Evolutionary conservation across 2,113 vertebrate genomes (phyloP).

Genomic region (Cyanoliseus patagonus): DNA sequence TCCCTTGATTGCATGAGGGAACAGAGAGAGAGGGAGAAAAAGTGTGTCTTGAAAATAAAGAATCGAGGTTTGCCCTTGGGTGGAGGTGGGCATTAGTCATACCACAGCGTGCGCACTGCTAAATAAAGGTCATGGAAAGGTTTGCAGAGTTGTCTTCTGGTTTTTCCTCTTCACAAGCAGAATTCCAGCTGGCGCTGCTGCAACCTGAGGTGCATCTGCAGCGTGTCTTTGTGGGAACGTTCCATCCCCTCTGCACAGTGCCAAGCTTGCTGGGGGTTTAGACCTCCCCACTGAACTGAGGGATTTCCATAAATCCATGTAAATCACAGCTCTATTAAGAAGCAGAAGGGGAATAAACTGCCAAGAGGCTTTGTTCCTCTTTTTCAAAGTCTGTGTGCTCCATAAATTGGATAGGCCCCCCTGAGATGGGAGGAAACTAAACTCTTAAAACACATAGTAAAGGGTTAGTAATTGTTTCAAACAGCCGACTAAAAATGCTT

Average conservation of each 20-base stretch:
- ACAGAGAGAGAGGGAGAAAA: neutral
- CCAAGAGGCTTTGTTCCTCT: neutral
- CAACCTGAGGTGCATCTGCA: neutral
- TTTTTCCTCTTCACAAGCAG: neutral
- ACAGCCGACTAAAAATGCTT: neutral
- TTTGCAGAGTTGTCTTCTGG: neutral
- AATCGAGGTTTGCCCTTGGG: neutral
- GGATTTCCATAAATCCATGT: neutral
- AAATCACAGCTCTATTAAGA: neutral
- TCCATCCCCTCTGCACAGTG: neutral
- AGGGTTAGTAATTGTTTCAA: conserved; percentile 54
- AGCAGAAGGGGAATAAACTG: neutral
- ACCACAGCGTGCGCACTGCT: neutral
- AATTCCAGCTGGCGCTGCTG: neutral
- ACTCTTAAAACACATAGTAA: neutral
- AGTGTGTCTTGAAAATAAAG: neutral
- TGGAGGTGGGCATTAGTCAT: neutral
- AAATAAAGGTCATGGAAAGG: neutral
- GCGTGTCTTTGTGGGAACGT: accelerated
- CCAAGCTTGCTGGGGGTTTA: neutral
- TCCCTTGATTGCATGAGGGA: neutral
- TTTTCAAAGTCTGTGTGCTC: neutral
- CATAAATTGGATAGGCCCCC: neutral
- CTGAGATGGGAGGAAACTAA: neutral
- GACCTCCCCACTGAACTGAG: neutral